Evolutionary conservation across 37 sponge, comb jelly and placozoan genomes (phyloP).

Genomic region (Aplysina aerophoba): DNA sequence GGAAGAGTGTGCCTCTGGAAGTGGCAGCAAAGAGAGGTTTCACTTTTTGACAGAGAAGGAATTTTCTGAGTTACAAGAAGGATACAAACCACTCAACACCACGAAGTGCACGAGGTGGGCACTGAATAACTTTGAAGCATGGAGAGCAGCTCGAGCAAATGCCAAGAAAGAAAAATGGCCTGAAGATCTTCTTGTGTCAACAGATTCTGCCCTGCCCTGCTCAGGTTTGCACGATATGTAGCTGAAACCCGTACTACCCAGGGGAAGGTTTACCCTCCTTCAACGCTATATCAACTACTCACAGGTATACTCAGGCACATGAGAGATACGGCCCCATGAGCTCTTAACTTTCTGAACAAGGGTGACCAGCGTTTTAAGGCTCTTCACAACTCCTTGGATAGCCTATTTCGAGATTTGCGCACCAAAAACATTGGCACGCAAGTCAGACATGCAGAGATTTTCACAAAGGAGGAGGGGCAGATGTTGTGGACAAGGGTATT

Average conservation of each 20-base stretch:
- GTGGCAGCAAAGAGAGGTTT: too few species aligned
- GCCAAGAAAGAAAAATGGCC: too few species aligned
- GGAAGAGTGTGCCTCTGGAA: neutral
- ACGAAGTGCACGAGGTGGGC: too few species aligned
- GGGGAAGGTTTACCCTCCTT: slow-evolving; percentile 28
- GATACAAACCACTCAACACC: neutral
- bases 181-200: too few species aligned
- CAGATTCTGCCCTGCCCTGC: too few species aligned
- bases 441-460: slow-evolving; percentile 2
- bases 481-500: slow-evolving; percentile 19
- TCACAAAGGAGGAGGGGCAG: slow-evolving; percentile 42
- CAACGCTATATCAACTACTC: slow-evolving; percentile 35
- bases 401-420: slow-evolving; percentile 16
- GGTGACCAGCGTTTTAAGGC: slow-evolving; percentile 8
- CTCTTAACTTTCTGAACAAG: slow-evolving; percentile 2
- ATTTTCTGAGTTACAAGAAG: neutral
- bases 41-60: neutral
- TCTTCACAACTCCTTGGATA: neutral
- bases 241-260: neutral
- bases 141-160: neutral
- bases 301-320: slow-evolving; percentile 32
- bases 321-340: neutral
- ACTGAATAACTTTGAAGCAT: slow-evolving; percentile 23
- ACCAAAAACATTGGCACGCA: slow-evolving; percentile 23
- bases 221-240: neutral